Percentiles rank a stretch among this genome's conserved stretches.
Conservation (phyloP, 2,113 vertebrate species). For the Megalops atlanticus region DNA sequence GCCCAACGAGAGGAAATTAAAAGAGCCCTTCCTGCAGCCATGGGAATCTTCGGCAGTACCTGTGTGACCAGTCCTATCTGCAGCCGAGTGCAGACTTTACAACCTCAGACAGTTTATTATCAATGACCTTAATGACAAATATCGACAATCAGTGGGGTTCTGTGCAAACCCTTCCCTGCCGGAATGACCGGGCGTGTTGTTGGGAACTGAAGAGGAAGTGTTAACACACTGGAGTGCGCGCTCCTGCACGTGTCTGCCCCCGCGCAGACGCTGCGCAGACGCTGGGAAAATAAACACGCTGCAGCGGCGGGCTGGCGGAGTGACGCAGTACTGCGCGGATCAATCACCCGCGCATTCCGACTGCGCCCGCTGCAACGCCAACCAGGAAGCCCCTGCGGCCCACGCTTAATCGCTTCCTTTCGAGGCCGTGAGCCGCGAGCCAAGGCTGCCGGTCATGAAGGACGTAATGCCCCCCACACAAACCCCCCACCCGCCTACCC, state of each 20-base stretch:
- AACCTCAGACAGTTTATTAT: not conserved
- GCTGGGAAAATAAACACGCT: constrained; percentile 68
- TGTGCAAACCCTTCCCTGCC: not conserved
- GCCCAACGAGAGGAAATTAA: too few relatives aligned
- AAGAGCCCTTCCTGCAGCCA: too few relatives aligned
- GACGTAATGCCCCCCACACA: constrained; percentile 36
- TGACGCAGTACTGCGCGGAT: constrained; percentile 62
- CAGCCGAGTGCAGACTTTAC: not conserved
- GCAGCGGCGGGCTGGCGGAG: constrained; percentile 47
- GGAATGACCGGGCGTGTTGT: not conserved
- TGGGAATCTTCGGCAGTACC: not conserved
- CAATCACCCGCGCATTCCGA: constrained; percentile 65
- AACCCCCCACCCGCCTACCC: constrained; percentile 36
- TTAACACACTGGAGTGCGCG: not conserved
- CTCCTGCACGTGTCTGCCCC: not conserved
- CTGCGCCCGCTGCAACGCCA: constrained; percentile 46
- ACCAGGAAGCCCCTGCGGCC: constrained; percentile 52
- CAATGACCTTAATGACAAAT: not conserved
- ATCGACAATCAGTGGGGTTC: not conserved
- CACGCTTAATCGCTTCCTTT: constrained; percentile 69
- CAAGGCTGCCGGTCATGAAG: constrained; percentile 27
- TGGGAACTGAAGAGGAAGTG: not conserved
- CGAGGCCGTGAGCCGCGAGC: constrained; percentile 55
- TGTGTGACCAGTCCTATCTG: not conserved
- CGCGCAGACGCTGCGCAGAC: too few relatives aligned